Percentiles rank a stretch among this genome's conserved stretches.
These are phyloP conservation scores for Anoncus sp. DNA, from an alignment of 2,888 invertebrate species.

Conservation along the genomic window DNA sequence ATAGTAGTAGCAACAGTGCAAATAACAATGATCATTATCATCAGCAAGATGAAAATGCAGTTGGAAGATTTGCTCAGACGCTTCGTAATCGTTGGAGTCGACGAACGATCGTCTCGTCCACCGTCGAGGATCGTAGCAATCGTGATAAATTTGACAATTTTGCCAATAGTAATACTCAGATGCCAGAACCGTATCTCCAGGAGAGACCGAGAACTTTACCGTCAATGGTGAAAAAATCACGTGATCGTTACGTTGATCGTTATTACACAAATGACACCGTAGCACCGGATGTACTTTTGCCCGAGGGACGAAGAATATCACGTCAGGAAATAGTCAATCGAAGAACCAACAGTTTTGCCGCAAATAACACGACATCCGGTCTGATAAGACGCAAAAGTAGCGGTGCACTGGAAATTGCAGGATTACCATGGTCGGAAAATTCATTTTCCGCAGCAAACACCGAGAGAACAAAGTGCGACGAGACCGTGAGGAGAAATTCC, in stretches of 20 bases:
- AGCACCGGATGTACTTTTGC: conserved; percentile 30
- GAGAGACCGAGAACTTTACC: conserved; percentile 76
- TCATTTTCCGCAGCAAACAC: conserved; percentile 42
- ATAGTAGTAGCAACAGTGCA: not conserved
- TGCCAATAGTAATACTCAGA: conserved; percentile 47
- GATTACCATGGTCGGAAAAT: conserved; percentile 19
- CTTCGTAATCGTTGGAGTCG: conserved; percentile 68
- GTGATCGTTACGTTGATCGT: conserved; percentile 54
- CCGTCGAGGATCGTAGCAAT: conserved; percentile 20
- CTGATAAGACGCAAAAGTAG: conserved; percentile 64
- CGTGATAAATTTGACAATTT: conserved; percentile 35
- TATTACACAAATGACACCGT: conserved; percentile 7
- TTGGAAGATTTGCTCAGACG: conserved; percentile 67
- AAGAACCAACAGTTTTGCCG: conserved; percentile 65
- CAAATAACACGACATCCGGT: conserved; percentile 47
- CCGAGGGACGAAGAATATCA: conserved; percentile 71
- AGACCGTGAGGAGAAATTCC: conserved; percentile 60
- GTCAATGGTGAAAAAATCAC: conserved; percentile 69
- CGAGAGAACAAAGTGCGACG: conserved; percentile 53
- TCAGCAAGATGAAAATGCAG: conserved; percentile 65
- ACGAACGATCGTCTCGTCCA: conserved; percentile 36
- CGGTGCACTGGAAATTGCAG: conserved; percentile 56
- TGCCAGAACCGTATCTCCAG: conserved; percentile 49
- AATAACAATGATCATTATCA: not conserved
- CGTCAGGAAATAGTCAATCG: conserved; percentile 78